Evolutionary conservation across 2,113 vertebrate species (phyloP).

Genomic region (Phainopepla nitens): DNA sequence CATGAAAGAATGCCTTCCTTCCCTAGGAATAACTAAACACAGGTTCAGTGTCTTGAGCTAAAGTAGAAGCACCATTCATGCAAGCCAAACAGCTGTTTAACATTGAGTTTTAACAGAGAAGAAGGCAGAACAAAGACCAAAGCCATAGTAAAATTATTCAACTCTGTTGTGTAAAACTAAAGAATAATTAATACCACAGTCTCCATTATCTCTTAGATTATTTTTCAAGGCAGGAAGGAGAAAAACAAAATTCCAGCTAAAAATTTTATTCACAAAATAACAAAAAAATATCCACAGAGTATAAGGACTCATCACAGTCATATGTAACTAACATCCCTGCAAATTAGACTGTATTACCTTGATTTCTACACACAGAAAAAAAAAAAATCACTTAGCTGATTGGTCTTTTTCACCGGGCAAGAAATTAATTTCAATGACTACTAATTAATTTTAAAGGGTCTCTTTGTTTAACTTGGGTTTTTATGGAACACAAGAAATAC

Average conservation of each 20-base stretch:
- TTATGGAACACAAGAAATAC: background rate
- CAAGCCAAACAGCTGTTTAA: background rate
- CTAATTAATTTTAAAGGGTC: constrained; percentile 8
- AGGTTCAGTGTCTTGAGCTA: background rate
- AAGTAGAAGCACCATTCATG: background rate
- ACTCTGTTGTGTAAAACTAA: background rate
- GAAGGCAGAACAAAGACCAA: background rate
- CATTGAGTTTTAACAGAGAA: background rate
- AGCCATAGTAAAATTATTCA: background rate
- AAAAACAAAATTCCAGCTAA: background rate
- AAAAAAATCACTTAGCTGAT: background rate
- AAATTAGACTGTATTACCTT: background rate
- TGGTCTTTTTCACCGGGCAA: background rate
- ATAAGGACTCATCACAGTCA: background rate
- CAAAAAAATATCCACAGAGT: background rate
- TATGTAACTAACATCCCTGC: background rate
- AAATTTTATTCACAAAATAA: background rate
- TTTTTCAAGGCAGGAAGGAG: background rate
- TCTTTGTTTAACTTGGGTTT: background rate
- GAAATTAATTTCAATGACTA: background rate
- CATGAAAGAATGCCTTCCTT: background rate
- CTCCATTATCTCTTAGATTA: background rate
- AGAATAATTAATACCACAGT: background rate
- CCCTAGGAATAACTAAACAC: background rate
- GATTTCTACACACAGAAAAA: background rate